Evolutionary conservation across 2,113 vertebrate species (phyloP), one percentile per base, ranked within the genome.

Genomic region (Nesogale talazaci): DNA sequence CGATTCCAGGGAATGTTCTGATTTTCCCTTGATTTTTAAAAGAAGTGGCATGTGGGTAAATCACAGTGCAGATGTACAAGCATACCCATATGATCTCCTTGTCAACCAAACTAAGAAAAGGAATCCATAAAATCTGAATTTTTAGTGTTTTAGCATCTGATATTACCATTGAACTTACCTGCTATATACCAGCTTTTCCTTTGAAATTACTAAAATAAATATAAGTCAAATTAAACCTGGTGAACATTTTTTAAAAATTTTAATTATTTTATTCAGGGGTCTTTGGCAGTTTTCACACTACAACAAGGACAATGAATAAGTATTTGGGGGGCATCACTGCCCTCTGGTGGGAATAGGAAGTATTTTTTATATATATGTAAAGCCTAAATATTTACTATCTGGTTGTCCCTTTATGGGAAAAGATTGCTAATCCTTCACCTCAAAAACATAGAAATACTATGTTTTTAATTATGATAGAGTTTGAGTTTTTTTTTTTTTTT

Each of bases 401-500:
- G 59, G 31, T n/a, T n/a, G n/a, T 38, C 52, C 84, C 89, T 94
- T 56, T 14, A 63, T 11, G 10, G 52, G 83, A 90, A 74, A 76
- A 27, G 46, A 77, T 84, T 86, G 52, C 63, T 65, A 91, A 38
- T n/a, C 3, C 85, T 40, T 91, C 56, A 8, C 84, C 76, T 89
- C 63, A 93, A 93, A 23, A 88, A 42, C 63, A 17, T 42, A 36
- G 90, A 52, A 52, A 52, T 52, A 12, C 14, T 52, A 8, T 52
- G 14, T 81, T 75, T 75, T 86, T 56, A 40, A 40, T 1, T 89
- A 29, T 77, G 3, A 81, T 89, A 63, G 31, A 72, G 16, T 78
- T 93, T 94, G 83, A 25, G 70, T 31, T 83, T 91, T 90, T 94
- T 70, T n/a, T n/a, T n/a, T n/a, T n/a, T n/a, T n/a, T n/a, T n/a